Evolutionary conservation across 1,140 invertebrate genomes (phyloP), one percentile per base, ranked within the genome.

Genomic region (Drosophila burlai): DNA sequence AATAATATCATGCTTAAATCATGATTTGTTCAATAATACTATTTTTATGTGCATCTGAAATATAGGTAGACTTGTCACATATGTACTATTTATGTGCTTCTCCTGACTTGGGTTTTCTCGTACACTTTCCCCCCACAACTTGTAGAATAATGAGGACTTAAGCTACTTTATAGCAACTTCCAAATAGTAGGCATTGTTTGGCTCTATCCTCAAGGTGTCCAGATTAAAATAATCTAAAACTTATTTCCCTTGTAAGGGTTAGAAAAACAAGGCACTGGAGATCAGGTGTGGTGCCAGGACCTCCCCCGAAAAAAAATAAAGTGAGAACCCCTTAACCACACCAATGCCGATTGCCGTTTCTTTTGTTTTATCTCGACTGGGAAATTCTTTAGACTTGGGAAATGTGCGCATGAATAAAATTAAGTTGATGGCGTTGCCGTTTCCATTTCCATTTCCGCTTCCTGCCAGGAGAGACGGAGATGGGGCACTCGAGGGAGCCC

Each of bases 351-450:
- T 34, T 24, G n/a, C 21, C 31, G 47, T 38, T 61, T 52, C 71
- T 49, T 73, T 84, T 84, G 81, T 84, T 84, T 85, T 85, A 85
- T 85, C 81, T 81, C 31, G 71, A 67, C 52, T 55, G 79, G 81
- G 77, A 85, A 84, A 84, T 84, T 83, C 76, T 46, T 71, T 74
- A 40, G 59, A 82, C 69, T 69, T 65, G 59, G 63, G 69, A 84
- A 81, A 63, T 71, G 78, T 57, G 83, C 77, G 83, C 83, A 89
- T 87, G 86, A 87, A 87, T 87, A 87, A 87, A 87, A 87, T 89
- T 90, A 89, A 89, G 81, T 87, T 87, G 50, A 89, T 85, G 84
- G 75, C 81, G 84, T 87, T 81, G 61, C 61, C 61, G 61, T 66
- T 81, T 80, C 83, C 83, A 86, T 86, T 86, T 83, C 83, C 83